Conservation (phyloP, 2,888 invertebrate species). For the Heteromyza rotundicornis region DNA sequence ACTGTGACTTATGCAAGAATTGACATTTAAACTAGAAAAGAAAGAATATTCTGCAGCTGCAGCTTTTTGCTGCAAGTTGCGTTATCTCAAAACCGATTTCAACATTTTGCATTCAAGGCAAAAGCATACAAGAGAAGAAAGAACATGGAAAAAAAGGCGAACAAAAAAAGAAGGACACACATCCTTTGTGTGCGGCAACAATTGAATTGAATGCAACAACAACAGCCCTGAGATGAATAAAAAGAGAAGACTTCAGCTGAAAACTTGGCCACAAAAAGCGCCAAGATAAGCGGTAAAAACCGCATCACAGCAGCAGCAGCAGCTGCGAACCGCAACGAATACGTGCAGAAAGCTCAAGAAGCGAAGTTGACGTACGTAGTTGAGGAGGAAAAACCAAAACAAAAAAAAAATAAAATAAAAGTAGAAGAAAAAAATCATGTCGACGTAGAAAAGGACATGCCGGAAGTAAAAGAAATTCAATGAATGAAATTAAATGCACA, state of each 20-base stretch:
- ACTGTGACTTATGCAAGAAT: not conserved
- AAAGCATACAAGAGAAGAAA: not conserved
- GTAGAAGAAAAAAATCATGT: not conserved
- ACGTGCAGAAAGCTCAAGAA: too few relatives aligned
- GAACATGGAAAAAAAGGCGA: not conserved
- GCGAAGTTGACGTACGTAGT: not conserved
- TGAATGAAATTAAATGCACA: conserved; percentile 4
- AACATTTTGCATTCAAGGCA: not conserved
- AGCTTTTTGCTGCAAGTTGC: too few relatives aligned
- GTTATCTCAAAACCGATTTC: not conserved
- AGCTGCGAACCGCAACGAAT: too few relatives aligned
- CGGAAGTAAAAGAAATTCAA: conserved; percentile 6
- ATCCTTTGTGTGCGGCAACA: conserved; percentile 4
- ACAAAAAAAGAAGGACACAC: too few relatives aligned
- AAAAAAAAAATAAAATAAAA: not conserved
- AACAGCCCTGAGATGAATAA: not conserved
- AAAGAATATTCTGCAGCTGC: not conserved
- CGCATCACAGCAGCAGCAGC: not conserved
- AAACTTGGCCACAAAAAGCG: conserved; percentile 8
- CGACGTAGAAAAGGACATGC: not conserved
- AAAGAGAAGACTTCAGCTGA: too few relatives aligned
- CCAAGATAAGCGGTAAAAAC: conserved; percentile 5
- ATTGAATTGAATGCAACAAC: not conserved
- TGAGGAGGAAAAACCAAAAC: not conserved
- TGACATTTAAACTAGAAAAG: not conserved